phyloP scores from a whole-genome alignment of 2,888 invertebrate genomes.

The Caenorhabditis sulstoni region DNA sequence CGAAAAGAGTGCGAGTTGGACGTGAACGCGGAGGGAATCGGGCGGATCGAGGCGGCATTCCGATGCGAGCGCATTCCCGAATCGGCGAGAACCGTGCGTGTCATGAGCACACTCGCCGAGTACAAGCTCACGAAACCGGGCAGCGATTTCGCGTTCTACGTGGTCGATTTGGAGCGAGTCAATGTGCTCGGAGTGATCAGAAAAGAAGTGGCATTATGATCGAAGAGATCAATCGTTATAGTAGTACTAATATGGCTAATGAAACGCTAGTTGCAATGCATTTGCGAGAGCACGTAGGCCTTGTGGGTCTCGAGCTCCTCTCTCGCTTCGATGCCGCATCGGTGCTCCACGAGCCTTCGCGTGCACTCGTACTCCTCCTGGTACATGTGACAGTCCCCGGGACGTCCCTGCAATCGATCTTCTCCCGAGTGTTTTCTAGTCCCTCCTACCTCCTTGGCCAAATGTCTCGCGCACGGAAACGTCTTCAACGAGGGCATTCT shows the following conservation, averaged over 20 bases:
- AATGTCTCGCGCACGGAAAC: slow-evolving; percentile 5
- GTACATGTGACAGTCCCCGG: slow-evolving; percentile 12
- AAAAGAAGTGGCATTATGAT: background rate
- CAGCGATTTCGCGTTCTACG: background rate
- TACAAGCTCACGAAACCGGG: background rate
- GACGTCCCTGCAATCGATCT: slow-evolving; percentile 14
- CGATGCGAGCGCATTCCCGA: background rate
- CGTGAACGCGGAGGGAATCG: background rate
- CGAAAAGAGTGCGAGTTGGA: background rate
- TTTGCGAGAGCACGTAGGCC: slow-evolving; percentile 22
- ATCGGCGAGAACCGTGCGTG: background rate
- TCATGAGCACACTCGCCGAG: too few relatives aligned
- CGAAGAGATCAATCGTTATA: too few relatives aligned
- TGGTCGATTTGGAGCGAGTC: background rate
- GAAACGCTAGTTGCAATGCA: slow-evolving; percentile 25
- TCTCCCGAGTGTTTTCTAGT: too few relatives aligned
- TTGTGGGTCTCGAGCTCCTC: slow-evolving; percentile 33
- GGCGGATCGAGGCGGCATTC: background rate
- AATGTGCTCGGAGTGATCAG: background rate
- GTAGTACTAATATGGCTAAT: too few relatives aligned
- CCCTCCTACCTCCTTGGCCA: slow-evolving; percentile 2
- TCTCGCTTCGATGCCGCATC: slow-evolving; percentile 21
- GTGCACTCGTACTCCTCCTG: slow-evolving; percentile 32
- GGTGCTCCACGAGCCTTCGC: background rate
- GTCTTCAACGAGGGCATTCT: background rate